phyloP scores from a whole-genome alignment of 1,140 invertebrate species.

The Pentalonia nigronervosa region DNA sequence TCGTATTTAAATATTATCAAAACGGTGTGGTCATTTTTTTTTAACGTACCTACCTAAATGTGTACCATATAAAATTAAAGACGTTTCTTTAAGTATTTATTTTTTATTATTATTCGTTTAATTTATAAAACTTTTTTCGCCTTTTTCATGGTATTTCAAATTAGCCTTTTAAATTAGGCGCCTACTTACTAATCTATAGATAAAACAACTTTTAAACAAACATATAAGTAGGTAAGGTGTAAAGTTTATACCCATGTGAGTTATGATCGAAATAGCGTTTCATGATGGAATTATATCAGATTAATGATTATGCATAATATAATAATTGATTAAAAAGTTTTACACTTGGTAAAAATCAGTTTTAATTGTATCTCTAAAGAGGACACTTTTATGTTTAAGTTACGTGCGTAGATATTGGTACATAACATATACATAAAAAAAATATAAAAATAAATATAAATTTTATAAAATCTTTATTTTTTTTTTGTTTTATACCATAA shows the following conservation, averaged over 20 bases:
- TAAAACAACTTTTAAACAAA: slow-evolving; percentile 9
- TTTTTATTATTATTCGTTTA: neutral
- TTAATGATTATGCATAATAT: neutral
- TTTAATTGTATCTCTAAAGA: neutral
- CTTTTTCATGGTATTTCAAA: neutral
- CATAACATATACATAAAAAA: neutral
- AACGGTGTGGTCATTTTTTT: neutral
- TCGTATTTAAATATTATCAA: neutral
- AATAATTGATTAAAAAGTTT: neutral
- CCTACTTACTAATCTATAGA: neutral
- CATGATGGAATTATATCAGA: neutral
- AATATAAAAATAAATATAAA: no score
- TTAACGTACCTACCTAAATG: neutral
- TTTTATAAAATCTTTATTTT: no score
- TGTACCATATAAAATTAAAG: neutral
- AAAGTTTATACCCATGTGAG: neutral
- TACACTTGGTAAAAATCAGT: neutral
- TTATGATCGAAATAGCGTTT: neutral
- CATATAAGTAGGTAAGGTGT: neutral
- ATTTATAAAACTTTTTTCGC: neutral
- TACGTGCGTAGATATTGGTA: neutral
- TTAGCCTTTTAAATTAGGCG: neutral
- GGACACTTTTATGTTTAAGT: neutral
- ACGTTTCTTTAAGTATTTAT: neutral
- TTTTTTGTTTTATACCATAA: no score